Percentiles rank a stretch among this genome's conserved stretches.
Evolutionary conservation across 1,140 invertebrate genomes (phyloP).

Genomic region (Zaprionus capensis): DNA sequence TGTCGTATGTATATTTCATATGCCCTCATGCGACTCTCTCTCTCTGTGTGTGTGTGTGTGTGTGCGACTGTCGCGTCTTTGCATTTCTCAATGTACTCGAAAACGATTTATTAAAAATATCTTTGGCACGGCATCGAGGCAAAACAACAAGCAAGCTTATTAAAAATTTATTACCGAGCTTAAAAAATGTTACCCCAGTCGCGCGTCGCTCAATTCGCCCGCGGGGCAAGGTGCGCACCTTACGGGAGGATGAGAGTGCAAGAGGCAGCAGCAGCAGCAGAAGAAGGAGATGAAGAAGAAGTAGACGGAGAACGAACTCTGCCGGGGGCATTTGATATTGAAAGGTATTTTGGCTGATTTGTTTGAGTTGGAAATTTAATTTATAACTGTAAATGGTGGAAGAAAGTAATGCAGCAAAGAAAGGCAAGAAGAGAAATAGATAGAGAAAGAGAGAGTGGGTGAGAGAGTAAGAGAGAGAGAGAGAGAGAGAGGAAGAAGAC

Average conservation of each 20-base stretch:
- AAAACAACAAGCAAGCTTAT: constrained; percentile 82
- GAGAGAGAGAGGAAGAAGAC: neutral
- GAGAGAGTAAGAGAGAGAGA: neutral
- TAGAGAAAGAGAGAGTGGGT: neutral
- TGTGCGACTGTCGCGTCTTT: constrained; percentile 59
- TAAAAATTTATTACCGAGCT: constrained; percentile 82
- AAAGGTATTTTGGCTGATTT: constrained; percentile 82
- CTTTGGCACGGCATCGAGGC: constrained; percentile 71
- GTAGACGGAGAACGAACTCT: constrained; percentile 19
- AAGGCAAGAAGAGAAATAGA: neutral
- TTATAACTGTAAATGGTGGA: constrained; percentile 74
- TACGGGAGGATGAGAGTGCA: constrained; percentile 10
- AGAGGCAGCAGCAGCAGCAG: neutral
- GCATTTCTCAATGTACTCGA: constrained; percentile 79
- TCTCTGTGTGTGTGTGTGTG: constrained; percentile 9
- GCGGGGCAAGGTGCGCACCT: constrained; percentile 55
- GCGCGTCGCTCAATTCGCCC: constrained; percentile 47
- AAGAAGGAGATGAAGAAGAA: neutral
- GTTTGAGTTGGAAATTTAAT: constrained; percentile 82
- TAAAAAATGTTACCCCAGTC: constrained; percentile 83
- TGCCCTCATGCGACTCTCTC: constrained; percentile 42
- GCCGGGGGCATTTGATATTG: constrained; percentile 71
- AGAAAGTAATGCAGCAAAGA: neutral
- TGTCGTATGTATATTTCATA: constrained; percentile 70
- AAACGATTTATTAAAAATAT: constrained; percentile 83